Conservation (phyloP, 2,797 vertebrate genomes). For the Merluccius polli region DNA sequence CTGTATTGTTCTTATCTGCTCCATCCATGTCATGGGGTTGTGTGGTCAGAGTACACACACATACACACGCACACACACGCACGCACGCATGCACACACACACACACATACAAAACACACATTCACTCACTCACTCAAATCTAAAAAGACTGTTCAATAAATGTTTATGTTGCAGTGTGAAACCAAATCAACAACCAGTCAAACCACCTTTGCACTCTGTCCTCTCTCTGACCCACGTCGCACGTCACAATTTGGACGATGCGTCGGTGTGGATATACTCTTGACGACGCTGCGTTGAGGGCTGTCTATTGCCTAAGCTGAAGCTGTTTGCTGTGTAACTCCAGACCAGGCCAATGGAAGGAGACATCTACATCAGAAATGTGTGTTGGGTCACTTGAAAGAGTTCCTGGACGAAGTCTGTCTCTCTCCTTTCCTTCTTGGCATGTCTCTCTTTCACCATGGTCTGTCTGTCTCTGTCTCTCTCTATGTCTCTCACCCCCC, state of each 20-base stretch:
- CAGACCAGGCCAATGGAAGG: neutral
- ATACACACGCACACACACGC: too few species aligned
- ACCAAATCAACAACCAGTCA: neutral
- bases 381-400: neutral
- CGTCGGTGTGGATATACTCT: neutral
- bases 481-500: constrained; percentile 29
- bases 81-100: too few species aligned
- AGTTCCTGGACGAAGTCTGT: constrained; percentile 9
- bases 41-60: neutral
- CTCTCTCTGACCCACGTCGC: neutral
- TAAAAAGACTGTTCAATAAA: neutral
- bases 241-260: neutral
- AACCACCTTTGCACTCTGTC: neutral
- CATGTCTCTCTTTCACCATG: neutral
- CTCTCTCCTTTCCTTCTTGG: constrained; percentile 12
- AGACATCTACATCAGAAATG: neutral
- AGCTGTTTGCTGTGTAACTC: neutral
- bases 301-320: neutral
- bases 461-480: too few species aligned
- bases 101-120: too few species aligned
- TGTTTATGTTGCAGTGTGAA: neutral
- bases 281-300: neutral
- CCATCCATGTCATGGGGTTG: neutral
- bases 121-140: constrained; percentile 27
- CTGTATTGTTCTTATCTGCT: neutral